A percentile compares a stretch with the other conserved stretches of the same genome.
Conservation (phyloP, 2,797 vertebrate genomes). For the Poeciliopsis turneri region DNA sequence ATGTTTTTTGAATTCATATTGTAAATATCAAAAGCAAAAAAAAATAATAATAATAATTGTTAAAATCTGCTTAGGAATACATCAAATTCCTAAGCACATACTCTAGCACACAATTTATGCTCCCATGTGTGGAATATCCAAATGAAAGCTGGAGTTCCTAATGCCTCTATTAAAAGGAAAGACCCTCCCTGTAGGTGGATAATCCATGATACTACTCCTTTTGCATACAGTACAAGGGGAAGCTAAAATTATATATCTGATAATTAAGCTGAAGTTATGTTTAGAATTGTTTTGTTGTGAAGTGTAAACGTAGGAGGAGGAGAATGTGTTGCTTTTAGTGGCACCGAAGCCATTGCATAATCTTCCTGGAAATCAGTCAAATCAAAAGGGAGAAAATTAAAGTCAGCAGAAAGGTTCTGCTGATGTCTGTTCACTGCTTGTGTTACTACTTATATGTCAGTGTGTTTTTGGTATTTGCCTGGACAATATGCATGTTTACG, state of each 20-base stretch:
- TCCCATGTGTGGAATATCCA: neutral
- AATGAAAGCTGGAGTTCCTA: neutral
- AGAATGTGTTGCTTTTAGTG: slow-evolving; percentile 34
- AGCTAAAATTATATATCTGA: neutral
- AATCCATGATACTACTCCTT: neutral
- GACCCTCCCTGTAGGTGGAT: neutral
- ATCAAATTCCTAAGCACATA: neutral
- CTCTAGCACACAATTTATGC: neutral
- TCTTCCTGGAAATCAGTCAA: slow-evolving; percentile 29
- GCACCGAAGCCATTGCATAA: slow-evolving; percentile 20
- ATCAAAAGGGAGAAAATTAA: slow-evolving; percentile 19
- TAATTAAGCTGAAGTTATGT: neutral
- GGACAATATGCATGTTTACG: slow-evolving; percentile 52
- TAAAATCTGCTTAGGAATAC: neutral
- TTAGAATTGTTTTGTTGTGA: slow-evolving; percentile 10
- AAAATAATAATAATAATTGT: neutral
- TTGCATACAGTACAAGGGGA: neutral
- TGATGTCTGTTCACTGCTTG: slow-evolving; percentile 21
- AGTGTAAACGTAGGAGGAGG: slow-evolving; percentile 35
- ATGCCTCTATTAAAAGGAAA: slow-evolving; percentile 7
- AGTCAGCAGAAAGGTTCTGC: slow-evolving; percentile 19
- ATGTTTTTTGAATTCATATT: neutral
- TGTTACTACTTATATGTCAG: neutral
- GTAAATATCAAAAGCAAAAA: neutral
- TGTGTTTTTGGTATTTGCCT: slow-evolving; percentile 34